Conservation (phyloP, 2,888 invertebrate genomes). For the Gari tellinella region DNA sequence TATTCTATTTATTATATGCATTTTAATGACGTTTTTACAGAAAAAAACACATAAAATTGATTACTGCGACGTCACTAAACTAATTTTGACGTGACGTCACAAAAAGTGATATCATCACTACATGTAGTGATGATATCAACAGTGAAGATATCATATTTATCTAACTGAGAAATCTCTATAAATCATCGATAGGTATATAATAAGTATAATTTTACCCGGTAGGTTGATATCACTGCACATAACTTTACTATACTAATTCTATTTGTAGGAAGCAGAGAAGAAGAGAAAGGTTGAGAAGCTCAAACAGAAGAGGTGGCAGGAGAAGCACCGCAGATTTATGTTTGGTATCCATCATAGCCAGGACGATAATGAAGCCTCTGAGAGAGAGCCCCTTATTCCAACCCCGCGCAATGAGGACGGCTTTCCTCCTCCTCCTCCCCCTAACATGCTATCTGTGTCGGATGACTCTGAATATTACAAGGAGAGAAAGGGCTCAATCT, state of each 20-base stretch:
- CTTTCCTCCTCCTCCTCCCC: slow-evolving; percentile 42
- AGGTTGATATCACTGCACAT: no score
- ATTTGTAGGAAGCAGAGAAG: slow-evolving; percentile 77
- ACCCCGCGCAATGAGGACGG: slow-evolving; percentile 43
- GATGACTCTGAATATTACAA: slow-evolving; percentile 59
- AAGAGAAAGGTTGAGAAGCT: slow-evolving; percentile 79
- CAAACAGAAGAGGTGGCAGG: slow-evolving; percentile 80
- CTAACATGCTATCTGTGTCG: slow-evolving; percentile 50
- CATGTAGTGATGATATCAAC: no score
- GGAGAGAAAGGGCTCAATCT: slow-evolving; percentile 47
- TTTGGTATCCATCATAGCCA: slow-evolving; percentile 70
- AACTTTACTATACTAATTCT: not conserved
- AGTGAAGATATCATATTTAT: no score
- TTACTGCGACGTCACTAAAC: no score
- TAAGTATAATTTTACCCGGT: no score
- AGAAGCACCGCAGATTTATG: slow-evolving; percentile 77
- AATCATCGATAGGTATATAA: no score
- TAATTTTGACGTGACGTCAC: no score
- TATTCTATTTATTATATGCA: no score
- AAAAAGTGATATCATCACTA: no score
- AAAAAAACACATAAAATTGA: no score
- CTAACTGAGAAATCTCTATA: no score
- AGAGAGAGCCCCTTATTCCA: slow-evolving; percentile 64
- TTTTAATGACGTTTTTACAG: no score
- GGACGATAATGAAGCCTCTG: slow-evolving; percentile 63